Conservation (phyloP, 1,140 invertebrate genomes). For the Oncopeltus fasciatus region DNA sequence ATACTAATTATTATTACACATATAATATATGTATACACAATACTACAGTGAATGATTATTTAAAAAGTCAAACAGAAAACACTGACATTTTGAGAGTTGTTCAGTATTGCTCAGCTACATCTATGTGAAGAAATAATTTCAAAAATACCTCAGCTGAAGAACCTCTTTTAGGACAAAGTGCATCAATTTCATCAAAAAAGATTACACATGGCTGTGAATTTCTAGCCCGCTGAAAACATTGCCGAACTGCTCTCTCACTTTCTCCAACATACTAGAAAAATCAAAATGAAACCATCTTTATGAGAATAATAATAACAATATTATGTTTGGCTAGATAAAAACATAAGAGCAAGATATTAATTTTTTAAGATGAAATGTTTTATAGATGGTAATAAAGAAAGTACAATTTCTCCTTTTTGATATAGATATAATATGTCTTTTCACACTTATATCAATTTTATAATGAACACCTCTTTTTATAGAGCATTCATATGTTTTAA, state of each 20-base stretch:
- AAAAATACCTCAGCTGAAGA: constrained; percentile 45
- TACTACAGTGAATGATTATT: background rate
- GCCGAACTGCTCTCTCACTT: constrained; percentile 89
- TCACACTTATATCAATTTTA: too few relatives aligned
- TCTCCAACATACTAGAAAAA: constrained; percentile 87
- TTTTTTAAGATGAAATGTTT: background rate
- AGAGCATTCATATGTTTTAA: too few relatives aligned
- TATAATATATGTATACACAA: too few relatives aligned
- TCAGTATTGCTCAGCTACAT: too few relatives aligned
- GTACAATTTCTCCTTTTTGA: too few relatives aligned
- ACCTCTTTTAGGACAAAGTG: constrained; percentile 80
- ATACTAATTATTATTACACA: too few relatives aligned
- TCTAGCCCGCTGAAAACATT: constrained; percentile 83
- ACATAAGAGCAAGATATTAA: background rate
- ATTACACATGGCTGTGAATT: constrained; percentile 97
- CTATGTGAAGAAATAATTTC: too few relatives aligned
- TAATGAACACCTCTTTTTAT: too few relatives aligned
- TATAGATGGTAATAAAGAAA: too few relatives aligned
- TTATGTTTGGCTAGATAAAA: constrained; percentile 1
- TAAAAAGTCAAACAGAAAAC: background rate
- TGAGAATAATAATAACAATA: constrained; percentile 6
- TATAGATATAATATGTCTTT: too few relatives aligned
- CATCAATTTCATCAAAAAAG: constrained; percentile 99
- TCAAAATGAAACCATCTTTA: too few relatives aligned
- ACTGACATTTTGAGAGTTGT: too few relatives aligned